Conservation (phyloP, 2,888 invertebrate genomes). For the Idaea straminata region DNA sequence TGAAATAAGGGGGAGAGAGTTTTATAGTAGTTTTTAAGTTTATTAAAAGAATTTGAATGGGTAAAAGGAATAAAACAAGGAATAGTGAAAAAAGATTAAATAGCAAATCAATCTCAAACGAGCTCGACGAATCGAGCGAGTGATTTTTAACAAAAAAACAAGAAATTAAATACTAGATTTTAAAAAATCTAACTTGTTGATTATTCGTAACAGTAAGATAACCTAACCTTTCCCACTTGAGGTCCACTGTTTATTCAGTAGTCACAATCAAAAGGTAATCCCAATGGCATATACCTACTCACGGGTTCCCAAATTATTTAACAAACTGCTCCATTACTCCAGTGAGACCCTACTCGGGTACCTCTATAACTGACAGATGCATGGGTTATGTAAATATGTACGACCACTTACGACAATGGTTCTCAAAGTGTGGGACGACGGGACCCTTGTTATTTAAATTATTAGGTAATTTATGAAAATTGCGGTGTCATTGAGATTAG, state of each 20-base stretch:
- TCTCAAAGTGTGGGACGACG: neutral
- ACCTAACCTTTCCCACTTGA: neutral
- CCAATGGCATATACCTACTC: neutral
- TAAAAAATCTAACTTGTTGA: too few species aligned
- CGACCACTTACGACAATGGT: neutral
- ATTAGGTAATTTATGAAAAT: neutral
- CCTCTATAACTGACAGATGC: neutral
- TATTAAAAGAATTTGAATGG: too few species aligned
- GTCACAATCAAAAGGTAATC: neutral
- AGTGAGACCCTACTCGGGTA: neutral
- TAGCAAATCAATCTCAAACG: too few species aligned
- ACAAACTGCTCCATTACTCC: neutral
- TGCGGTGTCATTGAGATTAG: neutral
- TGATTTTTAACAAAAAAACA: too few species aligned
- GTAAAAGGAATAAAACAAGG: too few species aligned
- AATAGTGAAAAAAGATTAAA: too few species aligned
- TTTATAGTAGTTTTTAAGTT: too few species aligned
- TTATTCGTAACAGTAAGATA: too few species aligned
- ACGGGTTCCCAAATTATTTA: neutral
- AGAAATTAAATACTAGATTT: too few species aligned
- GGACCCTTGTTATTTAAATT: neutral
- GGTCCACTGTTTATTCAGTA: neutral
- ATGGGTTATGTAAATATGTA: neutral
- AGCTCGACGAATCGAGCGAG: too few species aligned
- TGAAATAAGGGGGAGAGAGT: too few species aligned